phyloP scores from a whole-genome alignment of 1,140 invertebrate species.

The Oryctes rhinoceros region DNA sequence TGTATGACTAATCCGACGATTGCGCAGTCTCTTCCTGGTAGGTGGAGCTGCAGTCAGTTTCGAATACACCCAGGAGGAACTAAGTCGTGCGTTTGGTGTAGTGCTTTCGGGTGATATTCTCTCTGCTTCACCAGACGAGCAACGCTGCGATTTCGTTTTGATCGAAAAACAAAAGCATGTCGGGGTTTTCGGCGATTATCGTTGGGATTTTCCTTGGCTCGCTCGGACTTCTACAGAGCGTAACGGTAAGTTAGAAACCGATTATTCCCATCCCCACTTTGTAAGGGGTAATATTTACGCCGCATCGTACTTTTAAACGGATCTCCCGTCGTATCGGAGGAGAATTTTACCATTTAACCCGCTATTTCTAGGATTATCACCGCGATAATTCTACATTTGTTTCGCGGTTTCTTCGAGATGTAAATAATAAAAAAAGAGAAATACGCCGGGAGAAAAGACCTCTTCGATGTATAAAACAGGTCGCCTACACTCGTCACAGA shows the following conservation, averaged over 20 bases:
- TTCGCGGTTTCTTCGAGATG: neutral
- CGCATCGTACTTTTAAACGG: neutral
- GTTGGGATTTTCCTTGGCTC: constrained; percentile 36
- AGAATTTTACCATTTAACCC: neutral
- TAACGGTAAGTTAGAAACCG: constrained; percentile 30
- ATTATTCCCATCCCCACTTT: constrained; percentile 9
- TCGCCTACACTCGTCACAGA: constrained; percentile 2
- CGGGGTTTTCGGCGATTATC: constrained; percentile 27
- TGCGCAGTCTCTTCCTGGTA: constrained; percentile 54
- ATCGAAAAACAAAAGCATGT: neutral
- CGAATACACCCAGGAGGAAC: constrained; percentile 55
- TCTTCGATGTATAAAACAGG: constrained; percentile 10
- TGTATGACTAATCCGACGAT: constrained; percentile 51
- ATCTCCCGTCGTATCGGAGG: neutral
- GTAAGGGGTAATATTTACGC: neutral
- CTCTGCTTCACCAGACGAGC: constrained; percentile 5
- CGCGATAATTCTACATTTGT: neutral
- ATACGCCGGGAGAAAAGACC: neutral
- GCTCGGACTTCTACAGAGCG: constrained; percentile 13
- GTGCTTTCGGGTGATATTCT: constrained; percentile 49
- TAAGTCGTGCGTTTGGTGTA: constrained; percentile 51
- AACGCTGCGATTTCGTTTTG: neutral
- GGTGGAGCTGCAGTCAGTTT: constrained; percentile 58
- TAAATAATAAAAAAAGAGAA: no score
- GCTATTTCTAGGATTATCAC: neutral